phyloP scores from a whole-genome alignment of 35 echinoderm and acorn worm species.

The Heliocidaris erythrogramma region DNA sequence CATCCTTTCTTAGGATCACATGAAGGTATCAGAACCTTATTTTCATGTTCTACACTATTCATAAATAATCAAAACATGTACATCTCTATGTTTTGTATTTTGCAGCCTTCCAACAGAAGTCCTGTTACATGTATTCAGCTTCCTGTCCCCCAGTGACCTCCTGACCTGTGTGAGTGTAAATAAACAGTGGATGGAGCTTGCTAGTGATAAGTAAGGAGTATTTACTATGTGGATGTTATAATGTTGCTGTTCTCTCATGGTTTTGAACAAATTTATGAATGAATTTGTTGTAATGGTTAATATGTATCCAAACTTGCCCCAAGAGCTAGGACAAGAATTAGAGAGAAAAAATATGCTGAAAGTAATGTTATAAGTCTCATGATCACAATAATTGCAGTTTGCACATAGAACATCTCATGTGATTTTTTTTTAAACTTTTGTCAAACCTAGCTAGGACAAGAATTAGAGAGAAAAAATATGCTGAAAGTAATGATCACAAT shows the following conservation, averaged over 20 bases:
- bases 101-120: conserved; percentile 61
- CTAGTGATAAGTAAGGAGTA: conserved; percentile 76
- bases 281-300: not conserved
- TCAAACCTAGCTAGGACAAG: not conserved
- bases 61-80: not conserved
- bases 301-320: not conserved
- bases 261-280: no score
- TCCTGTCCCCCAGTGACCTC: conserved; percentile 53
- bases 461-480: not conserved
- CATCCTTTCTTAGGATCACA: not conserved
- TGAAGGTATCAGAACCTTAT: not conserved
- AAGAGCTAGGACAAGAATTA: not conserved
- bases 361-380: no score
- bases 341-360: not conserved
- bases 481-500: no score
- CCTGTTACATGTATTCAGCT: conserved; percentile 53
- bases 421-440: not conserved
- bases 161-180: conserved; percentile 57
- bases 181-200: conserved; percentile 59
- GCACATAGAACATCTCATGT: no score
- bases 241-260: not conserved
- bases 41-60: not conserved
- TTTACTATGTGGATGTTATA: not conserved
- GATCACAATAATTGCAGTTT: no score
- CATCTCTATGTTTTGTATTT: not conserved